phyloP scores from a whole-genome alignment of 2,888 invertebrate genomes.

The Brenthis daphne region DNA sequence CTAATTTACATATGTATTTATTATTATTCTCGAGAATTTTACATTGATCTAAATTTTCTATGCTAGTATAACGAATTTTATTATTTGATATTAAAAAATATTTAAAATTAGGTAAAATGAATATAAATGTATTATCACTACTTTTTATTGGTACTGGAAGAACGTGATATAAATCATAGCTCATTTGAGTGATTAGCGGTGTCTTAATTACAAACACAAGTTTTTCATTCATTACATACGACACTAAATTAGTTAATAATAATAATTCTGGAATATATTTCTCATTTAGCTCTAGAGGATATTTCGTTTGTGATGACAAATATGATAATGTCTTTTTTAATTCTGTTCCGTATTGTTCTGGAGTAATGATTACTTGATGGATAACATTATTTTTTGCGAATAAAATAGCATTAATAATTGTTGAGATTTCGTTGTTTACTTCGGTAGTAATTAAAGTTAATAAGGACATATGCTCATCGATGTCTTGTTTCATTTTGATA shows the following conservation, averaged over 20 bases:
- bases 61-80: not conserved
- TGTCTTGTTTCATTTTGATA: conserved; percentile 39
- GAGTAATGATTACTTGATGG: conserved; percentile 37
- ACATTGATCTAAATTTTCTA: conserved; percentile 35
- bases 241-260: conserved; percentile 26
- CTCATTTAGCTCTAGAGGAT: conserved; percentile 30
- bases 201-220: conserved; percentile 36
- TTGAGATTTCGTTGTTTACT: conserved; percentile 39
- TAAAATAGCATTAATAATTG: conserved; percentile 37
- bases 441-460: conserved; percentile 37
- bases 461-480: conserved; percentile 38
- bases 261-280: conserved; percentile 29
- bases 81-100: conserved; percentile 24
- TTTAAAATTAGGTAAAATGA: conserved; percentile 39
- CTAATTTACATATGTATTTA: not conserved
- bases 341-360: conserved; percentile 34
- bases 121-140: conserved; percentile 36
- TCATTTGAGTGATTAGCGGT: conserved; percentile 33
- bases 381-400: conserved; percentile 38
- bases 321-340: conserved; percentile 35
- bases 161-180: conserved; percentile 38
- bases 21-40: conserved; percentile 23
- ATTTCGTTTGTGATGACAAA: conserved; percentile 34
- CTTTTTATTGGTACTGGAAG: conserved; percentile 36
- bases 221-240: conserved; percentile 35